Conservation (phyloP, 2,113 vertebrate species). For the Microtus oregoni region DNA sequence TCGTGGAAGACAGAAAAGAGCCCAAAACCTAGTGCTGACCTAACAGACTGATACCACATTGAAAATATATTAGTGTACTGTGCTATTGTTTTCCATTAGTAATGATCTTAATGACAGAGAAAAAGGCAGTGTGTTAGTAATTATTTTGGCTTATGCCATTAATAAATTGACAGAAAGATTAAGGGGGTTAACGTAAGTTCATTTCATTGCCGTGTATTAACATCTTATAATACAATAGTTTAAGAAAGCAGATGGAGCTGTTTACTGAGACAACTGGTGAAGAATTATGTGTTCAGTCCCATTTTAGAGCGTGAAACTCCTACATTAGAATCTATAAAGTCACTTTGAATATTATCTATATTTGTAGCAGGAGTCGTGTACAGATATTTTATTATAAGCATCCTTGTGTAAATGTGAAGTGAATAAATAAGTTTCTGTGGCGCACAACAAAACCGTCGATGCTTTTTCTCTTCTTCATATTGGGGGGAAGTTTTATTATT, state of each 20-base stretch:
- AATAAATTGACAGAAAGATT: slow-evolving; percentile 74
- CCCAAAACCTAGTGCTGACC: background rate
- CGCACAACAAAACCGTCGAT: slow-evolving; percentile 62
- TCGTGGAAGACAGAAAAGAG: background rate
- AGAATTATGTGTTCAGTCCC: slow-evolving; percentile 79
- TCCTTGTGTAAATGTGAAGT: slow-evolving; percentile 81
- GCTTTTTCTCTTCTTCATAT: slow-evolving; percentile 60
- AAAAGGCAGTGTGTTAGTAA: slow-evolving; percentile 74
- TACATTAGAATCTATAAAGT: slow-evolving; percentile 83
- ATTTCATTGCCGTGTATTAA: slow-evolving; percentile 74
- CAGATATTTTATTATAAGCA: slow-evolving; percentile 86
- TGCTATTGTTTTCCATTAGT: slow-evolving; percentile 63
- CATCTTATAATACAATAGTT: slow-evolving; percentile 80
- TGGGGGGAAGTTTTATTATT: slow-evolving; percentile 59
- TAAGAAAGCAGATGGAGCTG: slow-evolving; percentile 75
- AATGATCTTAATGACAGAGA: slow-evolving; percentile 74
- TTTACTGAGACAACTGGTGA: slow-evolving; percentile 81
- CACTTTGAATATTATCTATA: slow-evolving; percentile 86
- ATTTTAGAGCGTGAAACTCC: slow-evolving; percentile 82
- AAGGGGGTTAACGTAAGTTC: slow-evolving; percentile 72
- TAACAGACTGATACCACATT: slow-evolving; percentile 24
- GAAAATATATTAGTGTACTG: slow-evolving; percentile 8
- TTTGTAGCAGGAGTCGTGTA: slow-evolving; percentile 88
- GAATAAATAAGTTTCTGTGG: slow-evolving; percentile 82
- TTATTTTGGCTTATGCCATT: slow-evolving; percentile 72